Conservation (phyloP, 2,797 vertebrate species). For the Cuculus canorus region DNA sequence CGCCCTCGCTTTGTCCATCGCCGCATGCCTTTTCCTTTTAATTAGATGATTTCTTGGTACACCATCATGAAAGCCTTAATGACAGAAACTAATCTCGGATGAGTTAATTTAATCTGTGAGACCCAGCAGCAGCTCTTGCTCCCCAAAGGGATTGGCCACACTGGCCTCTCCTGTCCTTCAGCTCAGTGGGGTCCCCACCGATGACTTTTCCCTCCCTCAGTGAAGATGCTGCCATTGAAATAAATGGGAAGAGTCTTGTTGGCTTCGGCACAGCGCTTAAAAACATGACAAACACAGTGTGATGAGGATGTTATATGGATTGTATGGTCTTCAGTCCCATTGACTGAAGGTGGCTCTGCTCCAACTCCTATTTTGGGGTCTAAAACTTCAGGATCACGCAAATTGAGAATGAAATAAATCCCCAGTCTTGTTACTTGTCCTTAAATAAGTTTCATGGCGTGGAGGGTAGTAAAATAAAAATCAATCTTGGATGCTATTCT, state of each 20-base stretch:
- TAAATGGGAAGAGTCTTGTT: not conserved
- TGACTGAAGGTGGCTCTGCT: not conserved
- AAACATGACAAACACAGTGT: not conserved
- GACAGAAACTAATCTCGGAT: not conserved
- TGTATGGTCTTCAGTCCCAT: not conserved
- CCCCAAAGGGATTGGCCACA: not conserved
- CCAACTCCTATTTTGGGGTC: not conserved
- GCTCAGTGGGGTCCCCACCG: not conserved
- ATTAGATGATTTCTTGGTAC: slow-evolving; percentile 1
- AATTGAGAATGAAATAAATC: slow-evolving; percentile 7
- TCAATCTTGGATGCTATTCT: not conserved
- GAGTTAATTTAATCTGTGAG: not conserved
- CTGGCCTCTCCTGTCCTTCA: not conserved
- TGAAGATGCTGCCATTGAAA: not conserved
- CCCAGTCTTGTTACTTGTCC: not conserved
- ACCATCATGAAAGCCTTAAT: not conserved
- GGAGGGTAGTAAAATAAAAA: slow-evolving; percentile 3
- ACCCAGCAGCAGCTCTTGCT: not conserved
- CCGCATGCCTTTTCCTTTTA: not conserved
- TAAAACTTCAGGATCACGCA: not conserved
- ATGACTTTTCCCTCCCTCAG: not conserved
- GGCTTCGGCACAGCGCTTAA: not conserved
- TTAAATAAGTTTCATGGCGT: not conserved
- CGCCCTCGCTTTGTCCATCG: not conserved
- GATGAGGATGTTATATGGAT: not conserved